Conservation (phyloP, 2,888 invertebrate genomes). For the Petrolisthes cinctipes region DNA sequence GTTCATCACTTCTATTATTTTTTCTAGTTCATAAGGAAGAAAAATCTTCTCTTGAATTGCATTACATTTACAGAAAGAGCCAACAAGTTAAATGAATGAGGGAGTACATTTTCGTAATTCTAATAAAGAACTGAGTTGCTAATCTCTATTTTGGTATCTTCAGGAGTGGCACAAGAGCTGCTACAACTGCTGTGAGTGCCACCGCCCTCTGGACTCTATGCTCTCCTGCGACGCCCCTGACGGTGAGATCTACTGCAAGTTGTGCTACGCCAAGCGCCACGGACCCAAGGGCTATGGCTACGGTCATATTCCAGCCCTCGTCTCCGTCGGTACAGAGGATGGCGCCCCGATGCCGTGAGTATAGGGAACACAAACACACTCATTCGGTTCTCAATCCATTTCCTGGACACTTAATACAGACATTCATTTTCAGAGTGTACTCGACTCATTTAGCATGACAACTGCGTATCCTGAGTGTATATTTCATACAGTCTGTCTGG, state of each 20-base stretch:
- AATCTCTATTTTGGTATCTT: neutral
- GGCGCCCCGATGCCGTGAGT: conserved; percentile 72
- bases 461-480: neutral
- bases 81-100: no score
- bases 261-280: conserved; percentile 88
- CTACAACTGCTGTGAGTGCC: conserved; percentile 91
- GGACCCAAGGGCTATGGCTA: conserved; percentile 80
- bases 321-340: conserved; percentile 81
- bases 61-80: no score
- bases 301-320: conserved; percentile 87
- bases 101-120: no score
- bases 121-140: no score
- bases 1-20: neutral
- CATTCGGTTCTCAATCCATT: neutral
- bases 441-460: neutral
- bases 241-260: conserved; percentile 92
- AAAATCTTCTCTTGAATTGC: no score
- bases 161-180: conserved; percentile 84
- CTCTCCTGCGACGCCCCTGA: conserved; percentile 92
- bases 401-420: neutral
- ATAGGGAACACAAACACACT: no score
- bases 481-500: neutral
- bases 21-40: neutral
- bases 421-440: neutral
- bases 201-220: conserved; percentile 88